Conservation (phyloP, 2,888 invertebrate species). For the Leptinotarsa peninsularis region DNA sequence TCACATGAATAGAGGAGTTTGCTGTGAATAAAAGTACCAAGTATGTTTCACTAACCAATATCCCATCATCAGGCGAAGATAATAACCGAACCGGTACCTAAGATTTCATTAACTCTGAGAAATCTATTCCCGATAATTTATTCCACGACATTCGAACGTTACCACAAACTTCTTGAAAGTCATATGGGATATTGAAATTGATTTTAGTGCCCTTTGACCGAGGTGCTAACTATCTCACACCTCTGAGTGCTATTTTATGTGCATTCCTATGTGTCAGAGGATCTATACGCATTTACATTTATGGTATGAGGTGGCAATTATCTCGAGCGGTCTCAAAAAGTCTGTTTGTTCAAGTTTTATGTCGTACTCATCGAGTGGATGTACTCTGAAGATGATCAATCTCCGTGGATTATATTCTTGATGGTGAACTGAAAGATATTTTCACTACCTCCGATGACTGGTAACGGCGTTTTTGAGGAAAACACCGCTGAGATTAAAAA, state of each 20-base stretch:
- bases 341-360: slow-evolving; percentile 15
- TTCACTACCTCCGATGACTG: background rate
- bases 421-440: too few relatives aligned
- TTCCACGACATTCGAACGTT: slow-evolving; percentile 2
- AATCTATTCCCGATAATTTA: slow-evolving; percentile 11
- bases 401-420: background rate
- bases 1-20: too few relatives aligned
- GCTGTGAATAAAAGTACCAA: too few relatives aligned
- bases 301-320: slow-evolving; percentile 22
- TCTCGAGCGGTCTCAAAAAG: slow-evolving; percentile 16
- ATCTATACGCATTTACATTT: slow-evolving; percentile 31
- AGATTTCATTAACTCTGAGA: background rate
- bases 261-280: slow-evolving; percentile 42
- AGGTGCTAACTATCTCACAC: slow-evolving; percentile 38
- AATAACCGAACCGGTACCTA: too few relatives aligned
- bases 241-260: slow-evolving; percentile 44
- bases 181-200: slow-evolving; percentile 25
- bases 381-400: background rate
- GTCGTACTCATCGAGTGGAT: background rate
- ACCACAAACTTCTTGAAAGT: slow-evolving; percentile 23
- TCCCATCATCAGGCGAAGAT: too few relatives aligned
- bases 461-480: too few relatives aligned
- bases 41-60: too few relatives aligned
- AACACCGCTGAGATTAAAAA: too few relatives aligned
- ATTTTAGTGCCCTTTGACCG: slow-evolving; percentile 33